Evolutionary conservation across 2,888 invertebrate genomes (phyloP), one percentile per base, ranked within the genome.

Genomic region (Pharmacophagus antenor): DNA sequence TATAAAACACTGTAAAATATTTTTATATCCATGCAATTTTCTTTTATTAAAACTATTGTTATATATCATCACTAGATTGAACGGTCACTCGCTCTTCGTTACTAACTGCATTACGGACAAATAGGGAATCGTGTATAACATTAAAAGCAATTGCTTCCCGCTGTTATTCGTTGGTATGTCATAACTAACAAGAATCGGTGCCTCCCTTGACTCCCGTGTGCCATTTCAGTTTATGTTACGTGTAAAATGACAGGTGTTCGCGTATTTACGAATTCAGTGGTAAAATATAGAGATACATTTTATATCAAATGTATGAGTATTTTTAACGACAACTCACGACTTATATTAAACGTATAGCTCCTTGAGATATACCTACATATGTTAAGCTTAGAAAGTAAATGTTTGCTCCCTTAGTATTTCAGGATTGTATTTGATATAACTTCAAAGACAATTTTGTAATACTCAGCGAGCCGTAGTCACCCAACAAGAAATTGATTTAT

Each of bases 171-270:
- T 22, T 17, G 37, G 18, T 23, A 17, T 44, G 21, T 18, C 47
- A 20, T 12, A 22, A 18, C 12, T 27, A n/a, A 25, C 31, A 31
- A 44, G 20, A 22, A 50, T 18, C 20, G 23, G 49, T 18, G 37
- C 46, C 55, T 22, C 22, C 7, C 37, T 22, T 50, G 8, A 18
- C 15, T 31, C 21, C 20, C 20, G 23, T 55, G 46, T 51, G 55
- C 51, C 31, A 42, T 42, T 50, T 60, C 37, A 55, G 18, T 60
- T 55, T 55, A 55, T 55, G 42, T 46, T 46, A 17, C 37, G 21
- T 48, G 17, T 47, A n/a, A 50, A 55, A 55, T 55, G 27, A 44
- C 55, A 60, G 56, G 42, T 57, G 61, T 56, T 56, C 51, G 21
- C 10, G 22, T 56, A 37, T 48, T 61, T 53, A 56, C 47, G 22